phyloP scores from a whole-genome alignment of 64 coral and sea anemone species.

The Catalaphyllia jardinei region DNA sequence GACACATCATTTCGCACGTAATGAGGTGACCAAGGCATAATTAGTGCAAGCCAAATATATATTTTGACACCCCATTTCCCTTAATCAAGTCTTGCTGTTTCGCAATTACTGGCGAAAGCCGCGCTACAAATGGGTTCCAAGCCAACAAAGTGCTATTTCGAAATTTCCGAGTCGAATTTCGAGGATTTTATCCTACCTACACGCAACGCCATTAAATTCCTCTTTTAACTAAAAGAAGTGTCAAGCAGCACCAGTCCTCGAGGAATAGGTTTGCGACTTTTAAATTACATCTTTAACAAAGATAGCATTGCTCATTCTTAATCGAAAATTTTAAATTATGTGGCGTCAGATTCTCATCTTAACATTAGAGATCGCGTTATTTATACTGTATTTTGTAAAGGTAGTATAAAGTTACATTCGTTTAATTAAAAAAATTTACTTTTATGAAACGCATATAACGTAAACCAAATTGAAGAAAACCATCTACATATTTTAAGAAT shows the following conservation, averaged over 20 bases:
- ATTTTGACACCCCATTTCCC: neutral
- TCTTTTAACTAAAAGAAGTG: neutral
- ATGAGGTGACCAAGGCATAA: conserved; percentile 24
- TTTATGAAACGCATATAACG: neutral
- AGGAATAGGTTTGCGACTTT: neutral
- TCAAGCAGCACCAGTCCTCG: neutral
- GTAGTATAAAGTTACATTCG: neutral
- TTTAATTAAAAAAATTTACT: neutral
- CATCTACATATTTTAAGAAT: neutral
- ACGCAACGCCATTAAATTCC: too few relatives aligned
- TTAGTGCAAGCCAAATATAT: conserved; percentile 27
- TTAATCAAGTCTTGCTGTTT: conserved; percentile 6
- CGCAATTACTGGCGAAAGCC: neutral
- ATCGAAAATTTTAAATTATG: neutral
- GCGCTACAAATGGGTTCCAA: neutral
- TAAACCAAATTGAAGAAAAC: neutral
- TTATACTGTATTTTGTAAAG: neutral
- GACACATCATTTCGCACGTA: neutral
- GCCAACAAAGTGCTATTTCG: neutral
- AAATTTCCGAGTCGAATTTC: neutral
- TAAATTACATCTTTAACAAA: neutral
- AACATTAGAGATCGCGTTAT: too few relatives aligned
- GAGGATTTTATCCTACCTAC: neutral
- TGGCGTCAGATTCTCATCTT: neutral
- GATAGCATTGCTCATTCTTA: neutral